These are phyloP conservation scores for Triops cancriformis DNA, from an alignment of 1,140 invertebrate species.

Conservation along the genomic window DNA sequence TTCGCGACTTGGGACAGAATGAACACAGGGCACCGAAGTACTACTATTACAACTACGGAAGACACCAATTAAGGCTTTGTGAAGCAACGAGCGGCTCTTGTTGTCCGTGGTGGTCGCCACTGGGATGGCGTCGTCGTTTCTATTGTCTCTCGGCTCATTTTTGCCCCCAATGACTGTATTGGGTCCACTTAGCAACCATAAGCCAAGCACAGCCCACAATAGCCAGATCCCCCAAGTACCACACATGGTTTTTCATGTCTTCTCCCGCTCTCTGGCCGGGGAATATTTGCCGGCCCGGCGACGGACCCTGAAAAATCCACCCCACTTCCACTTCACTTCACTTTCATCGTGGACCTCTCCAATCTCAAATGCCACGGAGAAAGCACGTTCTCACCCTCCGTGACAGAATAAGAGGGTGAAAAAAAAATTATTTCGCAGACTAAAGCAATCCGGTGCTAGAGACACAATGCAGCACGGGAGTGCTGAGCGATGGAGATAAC, in stretches of 20 bases:
- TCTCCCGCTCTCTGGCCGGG: not conserved
- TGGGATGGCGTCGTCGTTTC: not conserved
- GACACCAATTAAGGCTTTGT: not conserved
- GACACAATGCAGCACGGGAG: no score
- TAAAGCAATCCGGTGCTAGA: no score
- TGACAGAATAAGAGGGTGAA: no score
- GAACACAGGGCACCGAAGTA: not conserved
- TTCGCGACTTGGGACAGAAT: not conserved
- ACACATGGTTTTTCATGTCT: not conserved
- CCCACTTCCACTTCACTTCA: not conserved
- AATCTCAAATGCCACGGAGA: not conserved
- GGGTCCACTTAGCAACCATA: not conserved
- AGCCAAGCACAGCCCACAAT: not conserved
- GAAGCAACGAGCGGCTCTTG: not conserved
- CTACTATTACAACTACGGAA: not conserved
- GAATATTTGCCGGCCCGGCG: not conserved
- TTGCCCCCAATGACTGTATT: not conserved
- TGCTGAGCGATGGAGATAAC: not conserved
- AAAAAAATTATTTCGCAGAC: no score
- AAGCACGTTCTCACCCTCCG: not conserved
- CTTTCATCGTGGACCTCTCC: not conserved
- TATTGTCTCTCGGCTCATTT: not conserved
- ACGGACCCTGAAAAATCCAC: not conserved
- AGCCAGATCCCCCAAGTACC: not conserved
- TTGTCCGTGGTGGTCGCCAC: not conserved